Conservation (phyloP, 1,140 invertebrate species). For the Pseudomyrmex gracilis region DNA sequence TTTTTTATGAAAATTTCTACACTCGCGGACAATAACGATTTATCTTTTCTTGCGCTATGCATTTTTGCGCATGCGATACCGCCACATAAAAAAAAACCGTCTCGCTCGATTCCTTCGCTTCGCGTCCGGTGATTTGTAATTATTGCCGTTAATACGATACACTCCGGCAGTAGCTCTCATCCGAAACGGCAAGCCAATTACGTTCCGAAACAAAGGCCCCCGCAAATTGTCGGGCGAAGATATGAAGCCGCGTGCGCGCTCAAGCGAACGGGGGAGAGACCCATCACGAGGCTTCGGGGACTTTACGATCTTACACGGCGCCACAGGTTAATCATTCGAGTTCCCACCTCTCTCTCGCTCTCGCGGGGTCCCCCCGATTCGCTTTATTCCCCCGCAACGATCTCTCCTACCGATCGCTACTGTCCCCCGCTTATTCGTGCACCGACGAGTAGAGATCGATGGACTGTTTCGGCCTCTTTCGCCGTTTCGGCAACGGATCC, state of each 20-base stretch:
- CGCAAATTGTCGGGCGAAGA: conserved; percentile 2
- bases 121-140: conserved; percentile 78
- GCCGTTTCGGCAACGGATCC: conserved; percentile 44
- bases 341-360: conserved; percentile 55
- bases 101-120: conserved; percentile 54
- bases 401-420: conserved; percentile 60
- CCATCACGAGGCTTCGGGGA: conserved; percentile 55
- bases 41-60: too few relatives aligned
- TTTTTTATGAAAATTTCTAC: too few relatives aligned
- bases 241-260: conserved; percentile 1
- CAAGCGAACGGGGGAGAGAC: conserved; percentile 42
- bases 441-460: conserved; percentile 59
- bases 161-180: conserved; percentile 65
- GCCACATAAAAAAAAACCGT: conserved; percentile 23
- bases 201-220: conserved; percentile 59
- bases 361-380: conserved; percentile 27
- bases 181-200: conserved; percentile 32
- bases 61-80: conserved; percentile 3
- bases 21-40: too few relatives aligned
- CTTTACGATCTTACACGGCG: conserved; percentile 79
- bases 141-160: conserved; percentile 75
- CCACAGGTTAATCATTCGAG: conserved; percentile 76
- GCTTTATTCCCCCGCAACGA: conserved; percentile 6
- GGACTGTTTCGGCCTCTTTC: conserved; percentile 9
- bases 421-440: conserved; percentile 57